Evolutionary conservation across 2,113 vertebrate species (phyloP), one percentile per base, ranked within the genome.

Genomic region (Galemys pyrenaicus): DNA sequence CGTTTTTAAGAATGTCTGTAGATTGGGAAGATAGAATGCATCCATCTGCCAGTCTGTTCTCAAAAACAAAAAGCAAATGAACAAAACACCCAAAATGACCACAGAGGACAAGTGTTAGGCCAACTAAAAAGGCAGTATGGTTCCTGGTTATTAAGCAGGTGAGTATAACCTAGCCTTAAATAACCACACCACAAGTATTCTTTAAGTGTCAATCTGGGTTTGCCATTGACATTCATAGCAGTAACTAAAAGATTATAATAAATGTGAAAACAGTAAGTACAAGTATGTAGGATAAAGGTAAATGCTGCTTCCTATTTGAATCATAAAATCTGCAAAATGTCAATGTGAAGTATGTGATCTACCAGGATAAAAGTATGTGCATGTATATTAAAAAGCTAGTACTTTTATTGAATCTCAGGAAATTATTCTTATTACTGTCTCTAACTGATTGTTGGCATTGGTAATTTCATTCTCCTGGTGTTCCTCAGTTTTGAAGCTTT

Each of bases 11-110:
- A 94, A 62, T 74, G 28, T 80, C 35, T 74, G 54, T 5, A 89
- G 30, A 74, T 30, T 44, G 24, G 41, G 37, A 87, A 89, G 93
- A 79, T 75, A 89, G 87, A 93, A 79, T 75, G 32, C 87, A 85
- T 32, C 46, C 5, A 46, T 64, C 35, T 82, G 49, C n/a, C n/a
- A 71, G 35, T 68, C 20, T 78, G 3, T 1, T 60, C 16, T 51
- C 15, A 28, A 62, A 68, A 71, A 41, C 7, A 8, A 49, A 49
- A 5, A 44, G 9, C 46, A 8, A 49, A 49, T 2, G 2, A 49
- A 49, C 46, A 82, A 39, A 39, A 39, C 17, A 35, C 15, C 2
- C 28, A 8, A 49, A n/a, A 64, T 44, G 49, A 67, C 41, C 41
- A 62, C 5, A 82, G 15, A 79, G 70, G 37, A 58, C 35, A 89